These are phyloP conservation scores for Radopholus similis DNA, from an alignment of 1,140 invertebrate genomes.

Conservation along the genomic window DNA sequence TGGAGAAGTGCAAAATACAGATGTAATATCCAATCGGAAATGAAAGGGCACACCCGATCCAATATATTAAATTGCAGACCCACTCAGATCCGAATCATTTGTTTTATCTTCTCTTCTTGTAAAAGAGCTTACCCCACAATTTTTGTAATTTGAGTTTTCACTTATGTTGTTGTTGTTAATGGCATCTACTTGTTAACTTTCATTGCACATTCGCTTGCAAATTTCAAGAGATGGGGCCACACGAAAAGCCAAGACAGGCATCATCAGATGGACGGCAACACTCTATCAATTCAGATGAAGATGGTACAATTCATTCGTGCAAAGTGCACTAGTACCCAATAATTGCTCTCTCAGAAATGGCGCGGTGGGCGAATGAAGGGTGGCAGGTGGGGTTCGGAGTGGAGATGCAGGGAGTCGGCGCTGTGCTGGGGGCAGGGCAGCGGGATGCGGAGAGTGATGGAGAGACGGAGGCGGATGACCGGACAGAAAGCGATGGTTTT, in stretches of 20 bases:
- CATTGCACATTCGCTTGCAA: too few species aligned
- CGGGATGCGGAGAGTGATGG: neutral
- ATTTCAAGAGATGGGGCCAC: neutral
- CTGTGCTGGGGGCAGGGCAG: neutral
- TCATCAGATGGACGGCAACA: neutral
- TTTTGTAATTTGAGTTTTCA: too few species aligned
- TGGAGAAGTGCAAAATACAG: neutral
- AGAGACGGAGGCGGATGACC: neutral
- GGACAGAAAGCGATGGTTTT: neutral
- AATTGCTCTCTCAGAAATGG: neutral
- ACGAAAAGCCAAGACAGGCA: neutral
- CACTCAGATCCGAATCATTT: neutral
- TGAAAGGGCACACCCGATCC: neutral
- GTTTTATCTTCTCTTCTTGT: neutral
- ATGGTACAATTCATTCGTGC: neutral
- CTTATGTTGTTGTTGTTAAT: too few species aligned
- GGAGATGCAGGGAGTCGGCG: neutral
- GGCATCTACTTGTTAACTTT: too few species aligned
- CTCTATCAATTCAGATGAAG: neutral
- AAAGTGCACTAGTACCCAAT: neutral
- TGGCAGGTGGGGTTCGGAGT: slow-evolving; percentile 8
- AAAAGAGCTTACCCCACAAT: neutral
- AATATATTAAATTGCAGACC: neutral
- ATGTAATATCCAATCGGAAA: too few species aligned
- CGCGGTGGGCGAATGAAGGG: neutral